phyloP scores from a whole-genome alignment of 2,888 invertebrate species.

The Drosophila atripex region DNA sequence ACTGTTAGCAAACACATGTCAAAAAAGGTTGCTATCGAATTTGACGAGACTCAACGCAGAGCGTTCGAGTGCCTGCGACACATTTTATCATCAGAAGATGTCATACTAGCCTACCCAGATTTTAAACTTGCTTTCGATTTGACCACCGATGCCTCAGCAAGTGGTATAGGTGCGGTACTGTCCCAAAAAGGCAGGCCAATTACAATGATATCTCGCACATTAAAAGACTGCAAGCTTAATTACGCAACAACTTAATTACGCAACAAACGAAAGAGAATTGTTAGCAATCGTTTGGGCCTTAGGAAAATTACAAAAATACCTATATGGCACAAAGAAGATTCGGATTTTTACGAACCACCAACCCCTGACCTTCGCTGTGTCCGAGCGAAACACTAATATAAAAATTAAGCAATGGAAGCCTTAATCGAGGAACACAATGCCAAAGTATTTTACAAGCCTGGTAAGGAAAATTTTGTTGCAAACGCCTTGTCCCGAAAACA shows the following conservation, averaged over 20 bases:
- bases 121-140: no score
- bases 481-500: no score
- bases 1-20: no score
- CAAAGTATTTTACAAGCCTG: slow-evolving; percentile 2
- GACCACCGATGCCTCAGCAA: no score
- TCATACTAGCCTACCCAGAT: no score
- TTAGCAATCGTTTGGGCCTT: slow-evolving; percentile 13
- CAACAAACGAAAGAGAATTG: slow-evolving; percentile 6
- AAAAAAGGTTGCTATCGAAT: no score
- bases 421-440: slow-evolving; percentile 3
- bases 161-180: slow-evolving; percentile 5
- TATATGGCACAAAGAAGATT: slow-evolving; percentile 6
- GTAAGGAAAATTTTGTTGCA: slow-evolving; percentile 6
- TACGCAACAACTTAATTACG: no score
- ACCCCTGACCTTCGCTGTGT: slow-evolving; percentile 2
- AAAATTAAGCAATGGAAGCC: slow-evolving; percentile 10
- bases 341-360: slow-evolving; percentile 9
- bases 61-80: no score
- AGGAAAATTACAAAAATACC: slow-evolving; percentile 11
- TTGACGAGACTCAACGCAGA: no score
- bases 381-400: slow-evolving; percentile 1
- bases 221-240: slow-evolving; percentile 6
- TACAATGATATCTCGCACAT: slow-evolving; percentile 5
- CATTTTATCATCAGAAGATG: no score
- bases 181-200: no score